Base-by-base conservation (phyloP, 92 coral and sea anemone genomes). In the Parazoanthus darwini region DNA sequence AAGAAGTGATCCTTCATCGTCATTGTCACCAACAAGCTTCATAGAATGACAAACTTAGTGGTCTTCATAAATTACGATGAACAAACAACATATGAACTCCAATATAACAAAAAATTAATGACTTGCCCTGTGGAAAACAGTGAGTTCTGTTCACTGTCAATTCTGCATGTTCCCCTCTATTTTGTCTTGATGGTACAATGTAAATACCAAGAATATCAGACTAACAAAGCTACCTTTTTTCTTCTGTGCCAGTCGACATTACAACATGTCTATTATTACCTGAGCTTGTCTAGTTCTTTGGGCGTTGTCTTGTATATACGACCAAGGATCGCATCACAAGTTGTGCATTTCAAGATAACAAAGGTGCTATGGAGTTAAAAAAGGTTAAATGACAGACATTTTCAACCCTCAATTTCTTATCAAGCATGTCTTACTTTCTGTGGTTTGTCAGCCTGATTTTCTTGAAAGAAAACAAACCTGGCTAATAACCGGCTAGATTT, bases 301-400 rank as follows among this genome's bases (percentile, higher is more conserved):
- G 93, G 93, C 65, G 91, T 91, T 22, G 93, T 91, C 74, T 78
- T 79, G 86, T 91, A 91, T 48, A 91, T 81, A 25, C 93, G 84
- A 73, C 93, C 93, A 85, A 91, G 86, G 25, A 42, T 33, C 14
- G 76, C 33, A 0, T 81, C 59, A 80, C 93, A 91, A 42, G 83
- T 26, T 29, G 67, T 80, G 58, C 93, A 91, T 59, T 89, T 88
- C 51, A 91, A 79, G 72, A 78, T 56, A 77, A 78, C 86, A 56
- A 80, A 91, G 43, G 93, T 91, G 81, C 93, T 91, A 43, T n/a
- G 38, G 8, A 79, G 48, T 42, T n/a, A 8, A 76, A 85, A 85
- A 38, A 6, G 16, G 59, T 38, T 25, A 83, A 46, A 42, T 65
- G 22, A 14, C 46, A 73, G 29, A 81, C 70, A 63, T 23, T 63